A percentile compares a stretch with the other conserved stretches of the same genome.
Evolutionary conservation across 2,888 invertebrate genomes (phyloP).

Genomic region (Linnaemya tessellans): DNA sequence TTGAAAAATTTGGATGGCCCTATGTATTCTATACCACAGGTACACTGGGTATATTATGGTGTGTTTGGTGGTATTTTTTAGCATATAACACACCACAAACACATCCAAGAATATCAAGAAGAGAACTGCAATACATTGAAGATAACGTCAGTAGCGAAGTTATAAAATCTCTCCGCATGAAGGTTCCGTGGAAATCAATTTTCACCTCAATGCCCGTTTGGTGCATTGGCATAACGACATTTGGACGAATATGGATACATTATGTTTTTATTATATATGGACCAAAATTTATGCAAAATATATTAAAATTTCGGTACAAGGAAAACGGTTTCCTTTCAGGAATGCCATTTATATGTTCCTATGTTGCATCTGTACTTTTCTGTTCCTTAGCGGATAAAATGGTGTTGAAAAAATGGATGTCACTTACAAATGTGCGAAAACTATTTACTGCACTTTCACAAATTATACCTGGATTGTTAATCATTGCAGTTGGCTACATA

Average conservation of each 20-base stretch:
- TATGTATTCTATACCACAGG: slow-evolving; percentile 89
- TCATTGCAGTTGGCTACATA: slow-evolving; percentile 86
- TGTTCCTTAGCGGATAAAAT: slow-evolving; percentile 88
- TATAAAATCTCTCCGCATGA: slow-evolving; percentile 82
- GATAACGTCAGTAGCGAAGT: slow-evolving; percentile 85
- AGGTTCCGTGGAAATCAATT: slow-evolving; percentile 87
- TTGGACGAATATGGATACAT: slow-evolving; percentile 90
- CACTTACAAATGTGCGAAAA: slow-evolving; percentile 87
- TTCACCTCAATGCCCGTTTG: slow-evolving; percentile 87
- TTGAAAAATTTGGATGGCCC: slow-evolving; percentile 87
- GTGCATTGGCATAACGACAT: slow-evolving; percentile 89
- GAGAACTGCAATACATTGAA: slow-evolving; percentile 87
- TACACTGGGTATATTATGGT: slow-evolving; percentile 86
- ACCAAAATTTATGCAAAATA: slow-evolving; percentile 88
- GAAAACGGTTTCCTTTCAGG: slow-evolving; percentile 88
- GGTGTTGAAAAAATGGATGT: slow-evolving; percentile 85
- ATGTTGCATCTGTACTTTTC: slow-evolving; percentile 88
- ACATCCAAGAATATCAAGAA: slow-evolving; percentile 87
- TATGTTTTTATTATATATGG: slow-evolving; percentile 89
- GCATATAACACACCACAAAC: slow-evolving; percentile 88
- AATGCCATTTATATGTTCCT: slow-evolving; percentile 88
- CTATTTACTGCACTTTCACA: slow-evolving; percentile 88
- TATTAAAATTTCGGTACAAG: slow-evolving; percentile 88
- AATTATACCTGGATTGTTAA: slow-evolving; percentile 87
- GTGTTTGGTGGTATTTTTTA: slow-evolving; percentile 87